Percentiles rank a stretch among this genome's conserved stretches.
phyloP scores from a whole-genome alignment of 2,797 vertebrate species.

The Gallinago nigripennis region DNA sequence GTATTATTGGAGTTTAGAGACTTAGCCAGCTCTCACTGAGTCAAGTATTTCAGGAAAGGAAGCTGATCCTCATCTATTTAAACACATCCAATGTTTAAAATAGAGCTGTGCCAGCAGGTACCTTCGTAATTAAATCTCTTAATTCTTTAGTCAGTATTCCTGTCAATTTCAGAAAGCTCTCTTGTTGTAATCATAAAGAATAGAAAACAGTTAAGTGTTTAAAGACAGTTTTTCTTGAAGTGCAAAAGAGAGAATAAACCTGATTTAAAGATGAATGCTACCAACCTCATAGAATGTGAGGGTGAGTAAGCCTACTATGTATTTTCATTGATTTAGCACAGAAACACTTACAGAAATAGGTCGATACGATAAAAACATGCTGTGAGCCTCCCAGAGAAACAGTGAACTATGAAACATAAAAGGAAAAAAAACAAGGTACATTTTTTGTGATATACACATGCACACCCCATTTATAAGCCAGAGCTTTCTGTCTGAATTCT shows the following conservation, averaged over 20 bases:
- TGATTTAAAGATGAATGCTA: not conserved
- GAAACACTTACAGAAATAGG: not conserved
- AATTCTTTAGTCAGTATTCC: not conserved
- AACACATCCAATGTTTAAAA: not conserved
- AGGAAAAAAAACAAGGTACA: not conserved
- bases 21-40: not conserved
- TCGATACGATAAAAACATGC: not conserved
- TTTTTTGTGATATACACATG: not conserved
- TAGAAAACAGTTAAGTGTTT: not conserved
- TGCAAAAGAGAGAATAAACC: not conserved
- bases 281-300: not conserved
- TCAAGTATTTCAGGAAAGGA: not conserved
- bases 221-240: not conserved
- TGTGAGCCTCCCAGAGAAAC: conserved; percentile 4
- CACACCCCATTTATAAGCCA: conserved; percentile 1
- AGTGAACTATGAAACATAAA: not conserved
- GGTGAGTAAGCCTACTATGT: not conserved
- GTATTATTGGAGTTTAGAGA: not conserved
- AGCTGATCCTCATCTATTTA: not conserved
- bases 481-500: not conserved
- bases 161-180: not conserved
- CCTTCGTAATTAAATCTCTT: not conserved
- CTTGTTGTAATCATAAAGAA: not conserved
- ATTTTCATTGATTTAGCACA: not conserved
- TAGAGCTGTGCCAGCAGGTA: not conserved